A percentile compares a stretch with the other conserved stretches of the same genome.
phyloP scores from a whole-genome alignment of 2,888 invertebrate genomes.

The Candidula unifasciata region DNA sequence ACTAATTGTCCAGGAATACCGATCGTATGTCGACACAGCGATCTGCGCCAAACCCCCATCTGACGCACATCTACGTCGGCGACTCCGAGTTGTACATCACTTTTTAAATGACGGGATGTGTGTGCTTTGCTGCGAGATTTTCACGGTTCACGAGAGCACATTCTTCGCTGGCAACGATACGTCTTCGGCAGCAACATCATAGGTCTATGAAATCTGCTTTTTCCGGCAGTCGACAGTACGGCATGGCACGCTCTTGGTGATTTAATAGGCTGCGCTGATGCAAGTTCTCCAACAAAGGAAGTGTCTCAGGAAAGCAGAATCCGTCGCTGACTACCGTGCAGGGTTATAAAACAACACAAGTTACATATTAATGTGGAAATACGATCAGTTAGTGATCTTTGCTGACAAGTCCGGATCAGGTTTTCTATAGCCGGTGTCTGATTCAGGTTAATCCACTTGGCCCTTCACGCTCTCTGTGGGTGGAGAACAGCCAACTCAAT shows the following conservation, averaged over 20 bases:
- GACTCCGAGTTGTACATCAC: conserved; percentile 10
- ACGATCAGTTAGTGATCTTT: conserved; percentile 20
- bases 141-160: conserved; percentile 37
- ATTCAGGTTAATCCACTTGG: conserved; percentile 29
- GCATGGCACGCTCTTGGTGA: conserved; percentile 18
- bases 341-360: conserved; percentile 9
- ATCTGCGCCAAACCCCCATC: conserved; percentile 14
- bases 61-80: conserved; percentile 25
- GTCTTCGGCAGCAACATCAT: not conserved
- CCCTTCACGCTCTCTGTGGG: not conserved
- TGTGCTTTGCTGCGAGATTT: not conserved
- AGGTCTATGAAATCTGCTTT: not conserved
- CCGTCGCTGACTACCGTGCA: not conserved
- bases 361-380: conserved; percentile 37
- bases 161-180: conserved; percentile 24
- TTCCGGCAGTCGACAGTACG: not conserved
- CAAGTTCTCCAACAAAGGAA: not conserved
- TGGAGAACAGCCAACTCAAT: conserved; percentile 22
- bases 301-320: conserved; percentile 14
- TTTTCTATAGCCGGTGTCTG: conserved; percentile 25
- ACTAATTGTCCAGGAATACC: conserved; percentile 27
- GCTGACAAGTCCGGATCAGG: not conserved
- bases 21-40: conserved; percentile 8
- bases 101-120: conserved; percentile 29
- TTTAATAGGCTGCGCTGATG: conserved; percentile 13